Percentiles rank a stretch among this genome's conserved stretches.
phyloP scores from a whole-genome alignment of 1,140 invertebrate species.

The Andricus grossulariae region DNA sequence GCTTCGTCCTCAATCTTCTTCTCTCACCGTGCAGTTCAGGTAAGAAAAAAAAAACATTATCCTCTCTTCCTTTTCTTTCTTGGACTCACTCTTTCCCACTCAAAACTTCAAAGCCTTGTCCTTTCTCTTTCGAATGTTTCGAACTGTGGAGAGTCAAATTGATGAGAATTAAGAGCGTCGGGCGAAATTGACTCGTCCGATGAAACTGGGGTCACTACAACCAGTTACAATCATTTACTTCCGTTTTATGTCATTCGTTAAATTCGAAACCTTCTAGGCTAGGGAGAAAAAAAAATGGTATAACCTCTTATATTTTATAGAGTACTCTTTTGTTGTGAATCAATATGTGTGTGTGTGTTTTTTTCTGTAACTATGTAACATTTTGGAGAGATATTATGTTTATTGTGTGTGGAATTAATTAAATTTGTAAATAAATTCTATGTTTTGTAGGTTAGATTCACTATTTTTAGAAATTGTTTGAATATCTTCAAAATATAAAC shows the following conservation, averaged over 20 bases:
- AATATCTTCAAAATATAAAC: too few relatives aligned
- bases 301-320: neutral
- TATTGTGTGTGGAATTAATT: too few relatives aligned
- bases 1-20: neutral
- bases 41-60: neutral
- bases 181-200: conserved; percentile 58
- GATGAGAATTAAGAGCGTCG: conserved; percentile 39
- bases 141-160: conserved; percentile 43
- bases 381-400: too few relatives aligned
- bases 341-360: neutral
- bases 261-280: neutral
- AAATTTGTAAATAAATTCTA: too few relatives aligned
- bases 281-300: neutral
- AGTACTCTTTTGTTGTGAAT: neutral
- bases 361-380: neutral
- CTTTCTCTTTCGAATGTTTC: conserved; percentile 51
- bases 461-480: too few relatives aligned
- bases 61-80: neutral
- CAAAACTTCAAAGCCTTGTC: neutral
- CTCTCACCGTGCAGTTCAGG: conserved; percentile 28
- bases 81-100: neutral
- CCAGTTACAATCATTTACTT: conserved; percentile 53
- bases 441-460: too few relatives aligned
- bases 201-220: conserved; percentile 51
- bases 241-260: conserved; percentile 45